Evolutionary conservation across 1,140 invertebrate species (phyloP), one percentile per base, ranked within the genome.

Genomic region (Scaptomyza montana): DNA sequence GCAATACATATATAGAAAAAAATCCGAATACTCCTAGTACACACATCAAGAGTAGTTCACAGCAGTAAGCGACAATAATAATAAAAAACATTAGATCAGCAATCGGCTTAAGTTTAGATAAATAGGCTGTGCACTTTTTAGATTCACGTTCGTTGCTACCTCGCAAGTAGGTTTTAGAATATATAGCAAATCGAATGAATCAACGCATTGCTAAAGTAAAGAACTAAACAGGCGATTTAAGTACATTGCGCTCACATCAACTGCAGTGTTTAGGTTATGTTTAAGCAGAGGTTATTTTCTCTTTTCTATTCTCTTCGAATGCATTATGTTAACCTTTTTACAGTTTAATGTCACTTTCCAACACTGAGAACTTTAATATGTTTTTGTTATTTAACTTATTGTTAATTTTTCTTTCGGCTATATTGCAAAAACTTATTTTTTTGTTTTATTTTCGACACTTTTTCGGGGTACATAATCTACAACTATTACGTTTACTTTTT

Each of bases 141-240:
- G 63, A 28, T 53, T 54, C 33, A 51, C 41, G 41, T 67, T 65
- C 36, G 45, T 47, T 51, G 28, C 28, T 47, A 1, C n/a, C 30
- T 51, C 13, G 33, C 30, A 12, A 19, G 12, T 21, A 43, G 25
- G 25, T 21, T 70, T 71, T 71, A 71, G 68, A 71, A 71, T 71
- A 71, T 36, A 9, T 36, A 36, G 9, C 19, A 36, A 2, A 41
- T n/a, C n/a, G 3, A 46, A 13, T 64, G 25, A 54, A 13, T 60
- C 10, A n/a, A 43, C 41, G 66, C 33, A 30, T 43, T n/a, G 12
- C 39, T 43, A n/a, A 43, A 9, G 3, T 2, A 50, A 43, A 53
- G 59, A 71, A 74, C 67, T 71, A 74, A 82, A 78, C 61, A 67
- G 67, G 75, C 65, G 49, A 67, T 81, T 25, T 84, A 81, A 81